phyloP scores from a whole-genome alignment of 2,888 invertebrate genomes.

The Drosophila basisetae region DNA sequence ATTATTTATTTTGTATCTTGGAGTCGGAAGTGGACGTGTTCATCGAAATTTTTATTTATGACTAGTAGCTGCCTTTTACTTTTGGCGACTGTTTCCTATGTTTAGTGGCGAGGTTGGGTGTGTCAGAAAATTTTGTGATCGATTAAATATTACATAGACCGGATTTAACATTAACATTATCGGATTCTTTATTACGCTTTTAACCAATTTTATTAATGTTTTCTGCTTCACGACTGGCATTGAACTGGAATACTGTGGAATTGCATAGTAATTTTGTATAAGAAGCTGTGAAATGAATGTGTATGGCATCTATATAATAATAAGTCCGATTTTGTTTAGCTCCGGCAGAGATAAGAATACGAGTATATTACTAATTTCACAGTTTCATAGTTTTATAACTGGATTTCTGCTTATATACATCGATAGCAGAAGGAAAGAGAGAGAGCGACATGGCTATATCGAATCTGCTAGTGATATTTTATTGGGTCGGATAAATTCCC shows the following conservation, averaged over 20 bases:
- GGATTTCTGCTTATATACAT: background rate
- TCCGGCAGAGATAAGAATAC: background rate
- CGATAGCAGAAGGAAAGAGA: background rate
- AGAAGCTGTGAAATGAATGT: background rate
- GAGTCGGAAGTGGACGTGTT: background rate
- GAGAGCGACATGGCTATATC: background rate
- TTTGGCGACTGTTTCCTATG: background rate
- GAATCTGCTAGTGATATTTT: background rate
- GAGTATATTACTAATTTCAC: background rate
- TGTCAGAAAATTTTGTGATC: background rate
- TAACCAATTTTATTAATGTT: background rate
- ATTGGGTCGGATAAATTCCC: background rate
- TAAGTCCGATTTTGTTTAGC: background rate
- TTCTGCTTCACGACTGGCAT: too few relatives aligned
- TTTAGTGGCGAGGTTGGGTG: background rate
- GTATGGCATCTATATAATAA: background rate
- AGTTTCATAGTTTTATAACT: background rate
- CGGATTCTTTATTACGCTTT: background rate
- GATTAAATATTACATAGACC: background rate
- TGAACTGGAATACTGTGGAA: background rate
- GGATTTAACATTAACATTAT: background rate
- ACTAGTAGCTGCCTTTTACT: background rate
- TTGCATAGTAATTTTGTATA: background rate
- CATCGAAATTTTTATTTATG: background rate
- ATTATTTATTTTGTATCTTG: background rate